Evolutionary conservation across 2,797 vertebrate species (phyloP).

Genomic region (Clarias pachynema): DNA sequence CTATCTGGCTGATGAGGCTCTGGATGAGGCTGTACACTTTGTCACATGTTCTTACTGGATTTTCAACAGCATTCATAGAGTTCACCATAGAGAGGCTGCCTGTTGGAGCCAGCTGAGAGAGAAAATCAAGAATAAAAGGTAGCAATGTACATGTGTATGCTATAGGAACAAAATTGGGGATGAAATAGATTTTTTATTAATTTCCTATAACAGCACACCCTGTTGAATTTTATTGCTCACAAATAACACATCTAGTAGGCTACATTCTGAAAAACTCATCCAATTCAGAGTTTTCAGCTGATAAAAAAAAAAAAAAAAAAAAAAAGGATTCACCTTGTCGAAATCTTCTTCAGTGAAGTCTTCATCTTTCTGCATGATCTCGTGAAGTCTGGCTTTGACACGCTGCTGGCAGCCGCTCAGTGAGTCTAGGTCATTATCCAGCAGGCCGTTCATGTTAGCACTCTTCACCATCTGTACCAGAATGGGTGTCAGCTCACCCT

Average conservation of each 20-base stretch:
- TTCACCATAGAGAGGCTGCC: constrained; percentile 85
- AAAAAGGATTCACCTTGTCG: constrained; percentile 76
- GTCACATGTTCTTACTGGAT: constrained; percentile 91
- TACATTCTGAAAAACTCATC: no score
- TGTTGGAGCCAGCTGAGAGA: constrained; percentile 87
- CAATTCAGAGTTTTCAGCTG: neutral
- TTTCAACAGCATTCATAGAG: constrained; percentile 91
- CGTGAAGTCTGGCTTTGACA: constrained; percentile 91
- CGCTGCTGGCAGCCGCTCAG: constrained; percentile 94
- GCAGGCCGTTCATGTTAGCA: constrained; percentile 97
- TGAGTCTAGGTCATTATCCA: constrained; percentile 95
- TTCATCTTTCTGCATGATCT: constrained; percentile 93
- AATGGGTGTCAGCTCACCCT: constrained; percentile 97
- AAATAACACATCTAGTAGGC: no score
- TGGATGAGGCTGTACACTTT: constrained; percentile 90
- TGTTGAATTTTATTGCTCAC: neutral
- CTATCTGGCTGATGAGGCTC: constrained; percentile 93
- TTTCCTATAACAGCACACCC: neutral
- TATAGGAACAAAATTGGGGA: neutral
- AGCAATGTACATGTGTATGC: neutral
- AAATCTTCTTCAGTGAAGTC: constrained; percentile 88
- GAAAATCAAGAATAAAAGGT: constrained; percentile 8
- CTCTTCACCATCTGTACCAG: constrained; percentile 99
- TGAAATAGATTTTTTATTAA: neutral
- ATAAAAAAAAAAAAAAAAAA: no score